Percentiles rank a stretch among this genome's conserved stretches.
Conservation (phyloP, 23 tunicate species). For the Botrylloides violaceus region DNA sequence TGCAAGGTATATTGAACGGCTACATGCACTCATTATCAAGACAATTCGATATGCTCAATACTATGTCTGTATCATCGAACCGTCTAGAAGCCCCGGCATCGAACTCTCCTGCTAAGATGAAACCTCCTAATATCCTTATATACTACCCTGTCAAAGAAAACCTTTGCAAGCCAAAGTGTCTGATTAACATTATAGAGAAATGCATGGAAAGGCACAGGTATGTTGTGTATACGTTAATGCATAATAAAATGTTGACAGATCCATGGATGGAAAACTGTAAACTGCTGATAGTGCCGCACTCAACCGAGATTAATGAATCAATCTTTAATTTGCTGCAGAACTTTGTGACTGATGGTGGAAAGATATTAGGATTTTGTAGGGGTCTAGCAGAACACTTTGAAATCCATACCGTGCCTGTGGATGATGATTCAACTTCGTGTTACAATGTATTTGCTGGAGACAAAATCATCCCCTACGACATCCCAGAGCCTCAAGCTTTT, state of each 20-base stretch:
- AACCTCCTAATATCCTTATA: conserved; percentile 67
- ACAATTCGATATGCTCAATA: no score
- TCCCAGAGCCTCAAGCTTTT: background rate
- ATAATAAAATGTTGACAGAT: conserved; percentile 13
- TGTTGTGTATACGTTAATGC: conserved; percentile 30
- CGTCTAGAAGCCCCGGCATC: no score
- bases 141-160: conserved; percentile 14
- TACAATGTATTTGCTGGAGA: background rate
- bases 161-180: background rate
- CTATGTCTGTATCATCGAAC: no score
- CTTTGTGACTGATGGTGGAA: conserved; percentile 41
- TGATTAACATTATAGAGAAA: conserved; percentile 7
- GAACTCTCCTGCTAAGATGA: conserved; percentile 1
- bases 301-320: background rate
- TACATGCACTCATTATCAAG: background rate
- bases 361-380: conserved; percentile 25
- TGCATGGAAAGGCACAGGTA: conserved; percentile 25
- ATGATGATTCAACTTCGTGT: background rate
- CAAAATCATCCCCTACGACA: background rate
- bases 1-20: background rate
- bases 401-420: background rate
- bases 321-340: conserved; percentile 4
- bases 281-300: conserved; percentile 20
- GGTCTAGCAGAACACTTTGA: background rate
- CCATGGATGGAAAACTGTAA: conserved; percentile 61